Percentiles rank a stretch among this genome's conserved stretches.
Conservation (phyloP, 2,113 vertebrate species). For the Aptenodytes forsteri region DNA sequence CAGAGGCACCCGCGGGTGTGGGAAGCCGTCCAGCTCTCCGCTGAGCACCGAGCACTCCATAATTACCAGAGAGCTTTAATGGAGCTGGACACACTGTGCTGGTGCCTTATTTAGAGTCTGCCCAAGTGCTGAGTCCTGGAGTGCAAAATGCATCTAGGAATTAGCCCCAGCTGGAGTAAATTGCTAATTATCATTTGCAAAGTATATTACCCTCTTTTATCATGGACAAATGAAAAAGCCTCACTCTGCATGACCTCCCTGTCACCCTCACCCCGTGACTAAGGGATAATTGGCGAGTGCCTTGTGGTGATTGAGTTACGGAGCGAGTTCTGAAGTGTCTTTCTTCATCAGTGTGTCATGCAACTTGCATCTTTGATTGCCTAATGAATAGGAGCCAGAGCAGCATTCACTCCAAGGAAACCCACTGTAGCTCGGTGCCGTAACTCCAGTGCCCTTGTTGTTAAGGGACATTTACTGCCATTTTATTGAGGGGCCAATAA, state of each 20-base stretch:
- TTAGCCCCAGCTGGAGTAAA: constrained; percentile 39
- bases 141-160: background rate
- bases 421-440: background rate
- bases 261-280: background rate
- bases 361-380: background rate
- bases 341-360: background rate
- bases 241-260: background rate
- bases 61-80: background rate
- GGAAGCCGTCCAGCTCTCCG: background rate
- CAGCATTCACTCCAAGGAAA: background rate
- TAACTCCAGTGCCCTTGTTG: background rate
- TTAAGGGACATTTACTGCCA: background rate
- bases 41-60: background rate
- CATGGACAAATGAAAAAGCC: background rate
- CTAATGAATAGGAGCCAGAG: background rate
- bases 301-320: background rate
- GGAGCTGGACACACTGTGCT: background rate
- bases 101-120: constrained; percentile 11
- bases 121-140: background rate
- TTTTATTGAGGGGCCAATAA: background rate
- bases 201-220: background rate
- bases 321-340: background rate
- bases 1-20: background rate
- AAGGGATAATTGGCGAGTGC: background rate
- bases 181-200: constrained; percentile 43